Base-by-base conservation (phyloP, 2,888 invertebrate species). In the Sarcophaga subvicina region DNA sequence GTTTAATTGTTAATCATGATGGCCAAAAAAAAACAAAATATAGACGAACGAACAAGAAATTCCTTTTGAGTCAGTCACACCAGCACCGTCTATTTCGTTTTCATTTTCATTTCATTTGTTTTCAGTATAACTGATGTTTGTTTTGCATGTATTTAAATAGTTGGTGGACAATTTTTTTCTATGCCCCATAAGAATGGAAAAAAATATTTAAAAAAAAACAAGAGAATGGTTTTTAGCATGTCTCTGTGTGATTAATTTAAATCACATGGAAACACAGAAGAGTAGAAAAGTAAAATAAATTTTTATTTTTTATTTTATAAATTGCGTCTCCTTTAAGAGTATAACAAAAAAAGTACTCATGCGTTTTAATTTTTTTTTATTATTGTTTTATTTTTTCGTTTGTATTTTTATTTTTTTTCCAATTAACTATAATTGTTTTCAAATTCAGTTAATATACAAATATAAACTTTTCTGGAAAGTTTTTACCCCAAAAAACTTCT, bases 391-490 rank as follows among this genome's bases (percentile, higher is more conserved):
- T 22, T 22, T 37, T 69, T 54, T 14, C 14, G 4, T 17, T 54
- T 49, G n/a, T 17, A 17, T 73, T 78, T 78, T 72, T 63, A 67
- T 62, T 71, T 6, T 47, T 59, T 59, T 76, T 75, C 75, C 78
- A 78, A 83, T 87, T 87, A 81, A 75, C 66, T 71, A 67, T 87
- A 87, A 87, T 87, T 84, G 87, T 87, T 87, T 84, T 81, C 47
- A 87, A 87, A 81, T 81, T 83, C 81, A 77, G 72, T 81, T 87
- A 87, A 87, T 87, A 84, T 60, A 75, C 64, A 78, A 81, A 81
- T 62, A 67, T 59, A 84, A 87, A 87, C 75, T 87, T 87, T 59
- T 84, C 27, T 47, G 62, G 25, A 17, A 78, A 83, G 80, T 86
- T 86, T 78, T 70, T 6, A n/a, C 4, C 54, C 54, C 12, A 54